These are phyloP conservation scores for Drosophila athabasca DNA, from an alignment of 1,140 invertebrate genomes.

Conservation along the genomic window DNA sequence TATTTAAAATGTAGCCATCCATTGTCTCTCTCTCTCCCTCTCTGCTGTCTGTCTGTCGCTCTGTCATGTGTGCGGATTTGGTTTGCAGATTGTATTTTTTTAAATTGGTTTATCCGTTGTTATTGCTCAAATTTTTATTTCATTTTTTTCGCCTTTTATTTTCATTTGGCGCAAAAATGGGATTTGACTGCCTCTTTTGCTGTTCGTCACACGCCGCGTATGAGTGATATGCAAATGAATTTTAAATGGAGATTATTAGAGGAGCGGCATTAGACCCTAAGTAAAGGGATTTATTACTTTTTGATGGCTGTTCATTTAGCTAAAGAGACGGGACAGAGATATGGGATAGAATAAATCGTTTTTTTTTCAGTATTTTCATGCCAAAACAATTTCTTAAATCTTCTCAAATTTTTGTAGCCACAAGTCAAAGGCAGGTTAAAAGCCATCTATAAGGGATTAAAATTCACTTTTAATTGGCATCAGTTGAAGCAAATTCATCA, in stretches of 20 bases:
- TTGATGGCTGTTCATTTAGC: slow-evolving; percentile 19
- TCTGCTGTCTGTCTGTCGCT: slow-evolving; percentile 23
- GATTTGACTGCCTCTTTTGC: slow-evolving; percentile 10
- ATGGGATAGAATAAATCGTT: too few species aligned
- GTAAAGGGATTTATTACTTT: slow-evolving; percentile 39
- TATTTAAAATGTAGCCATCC: slow-evolving; percentile 53
- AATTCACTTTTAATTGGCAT: too few species aligned
- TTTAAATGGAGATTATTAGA: slow-evolving; percentile 37
- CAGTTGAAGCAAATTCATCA: too few species aligned
- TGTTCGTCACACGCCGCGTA: slow-evolving; percentile 43
- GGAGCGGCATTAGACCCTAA: slow-evolving; percentile 27
- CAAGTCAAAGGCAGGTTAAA: too few species aligned
- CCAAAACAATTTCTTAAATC: too few species aligned
- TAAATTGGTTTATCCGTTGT: slow-evolving; percentile 56
- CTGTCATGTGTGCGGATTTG: slow-evolving; percentile 36
- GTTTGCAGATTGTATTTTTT: slow-evolving; percentile 54
- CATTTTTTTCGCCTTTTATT: slow-evolving; percentile 27
- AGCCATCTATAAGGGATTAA: too few species aligned
- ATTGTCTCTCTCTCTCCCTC: slow-evolving; percentile 5
- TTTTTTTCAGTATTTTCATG: too few species aligned
- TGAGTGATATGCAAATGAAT: slow-evolving; percentile 52
- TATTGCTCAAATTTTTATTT: slow-evolving; percentile 35
- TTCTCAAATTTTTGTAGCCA: too few species aligned
- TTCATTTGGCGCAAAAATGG: slow-evolving; percentile 15
- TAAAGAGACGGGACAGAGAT: background rate